Evolutionary conservation across 2,113 vertebrate species (phyloP).

Genomic region (Calidris pygmaea): DNA sequence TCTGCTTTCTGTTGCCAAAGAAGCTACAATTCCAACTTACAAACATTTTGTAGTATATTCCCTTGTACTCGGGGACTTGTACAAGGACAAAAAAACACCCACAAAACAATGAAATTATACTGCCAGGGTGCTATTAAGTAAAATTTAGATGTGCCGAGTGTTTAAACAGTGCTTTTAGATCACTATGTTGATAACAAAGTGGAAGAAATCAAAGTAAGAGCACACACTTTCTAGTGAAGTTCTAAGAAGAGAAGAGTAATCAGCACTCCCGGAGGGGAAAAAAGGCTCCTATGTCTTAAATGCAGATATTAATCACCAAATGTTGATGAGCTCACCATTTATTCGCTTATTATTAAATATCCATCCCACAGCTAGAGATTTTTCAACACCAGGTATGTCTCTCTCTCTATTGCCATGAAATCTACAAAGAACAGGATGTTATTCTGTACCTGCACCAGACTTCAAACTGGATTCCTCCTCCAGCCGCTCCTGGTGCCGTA

Average conservation of each 20-base stretch:
- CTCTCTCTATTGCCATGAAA: background rate
- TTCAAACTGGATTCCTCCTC: constrained; percentile 91
- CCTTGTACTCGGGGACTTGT: background rate
- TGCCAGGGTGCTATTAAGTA: background rate
- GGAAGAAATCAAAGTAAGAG: background rate
- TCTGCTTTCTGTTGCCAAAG: background rate
- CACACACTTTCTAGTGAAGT: background rate
- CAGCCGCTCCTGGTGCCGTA: constrained; percentile 71
- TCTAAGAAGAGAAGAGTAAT: background rate
- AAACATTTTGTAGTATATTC: background rate
- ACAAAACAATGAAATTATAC: background rate
- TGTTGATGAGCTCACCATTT: background rate
- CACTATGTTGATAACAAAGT: background rate
- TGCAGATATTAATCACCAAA: background rate
- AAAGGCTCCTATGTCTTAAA: background rate
- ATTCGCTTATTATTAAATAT: background rate
- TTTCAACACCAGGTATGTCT: background rate
- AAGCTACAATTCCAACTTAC: background rate
- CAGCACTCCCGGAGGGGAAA: fast-evolving
- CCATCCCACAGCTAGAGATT: background rate
- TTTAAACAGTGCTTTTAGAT: background rate
- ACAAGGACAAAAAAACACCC: background rate
- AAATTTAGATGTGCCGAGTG: background rate
- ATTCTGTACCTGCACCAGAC: constrained; percentile 93
- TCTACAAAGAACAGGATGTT: background rate